These are phyloP conservation scores for Myotis daubentonii DNA, from an alignment of 2,797 vertebrate genomes.

Conservation along the genomic window DNA sequence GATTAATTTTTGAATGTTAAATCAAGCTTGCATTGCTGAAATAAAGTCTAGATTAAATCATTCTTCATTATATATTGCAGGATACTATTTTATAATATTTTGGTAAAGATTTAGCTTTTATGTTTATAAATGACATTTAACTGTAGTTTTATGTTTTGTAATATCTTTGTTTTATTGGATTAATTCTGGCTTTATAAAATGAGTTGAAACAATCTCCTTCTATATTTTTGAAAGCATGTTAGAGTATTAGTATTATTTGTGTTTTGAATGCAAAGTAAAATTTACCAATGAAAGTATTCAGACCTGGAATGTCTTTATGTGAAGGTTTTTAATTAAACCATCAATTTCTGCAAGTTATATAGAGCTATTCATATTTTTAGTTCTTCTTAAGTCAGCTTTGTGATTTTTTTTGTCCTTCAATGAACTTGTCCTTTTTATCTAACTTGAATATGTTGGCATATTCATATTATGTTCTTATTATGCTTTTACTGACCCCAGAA, in stretches of 20 bases:
- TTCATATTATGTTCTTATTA: not conserved
- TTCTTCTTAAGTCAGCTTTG: not conserved
- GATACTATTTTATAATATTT: not conserved
- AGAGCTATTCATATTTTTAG: not conserved
- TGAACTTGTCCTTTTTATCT: not conserved
- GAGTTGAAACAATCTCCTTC: not conserved
- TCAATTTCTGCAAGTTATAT: not conserved
- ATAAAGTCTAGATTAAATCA: not conserved
- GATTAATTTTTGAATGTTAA: not conserved
- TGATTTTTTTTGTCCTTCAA: not conserved
- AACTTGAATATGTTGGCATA: not conserved
- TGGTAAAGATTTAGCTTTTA: not conserved
- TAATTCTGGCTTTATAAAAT: not conserved
- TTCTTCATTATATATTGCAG: not conserved
- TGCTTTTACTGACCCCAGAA: not conserved
- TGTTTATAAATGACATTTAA: not conserved
- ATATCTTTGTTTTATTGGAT: not conserved
- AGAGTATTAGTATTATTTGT: not conserved
- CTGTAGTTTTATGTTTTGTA: not conserved
- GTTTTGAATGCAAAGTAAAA: not conserved
- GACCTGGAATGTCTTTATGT: not conserved
- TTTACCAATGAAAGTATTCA: not conserved
- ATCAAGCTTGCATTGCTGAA: not conserved
- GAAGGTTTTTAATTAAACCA: not conserved
- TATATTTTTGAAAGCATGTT: not conserved